phyloP scores from a whole-genome alignment of 2,888 invertebrate species.

The Nomada ruficornis region DNA sequence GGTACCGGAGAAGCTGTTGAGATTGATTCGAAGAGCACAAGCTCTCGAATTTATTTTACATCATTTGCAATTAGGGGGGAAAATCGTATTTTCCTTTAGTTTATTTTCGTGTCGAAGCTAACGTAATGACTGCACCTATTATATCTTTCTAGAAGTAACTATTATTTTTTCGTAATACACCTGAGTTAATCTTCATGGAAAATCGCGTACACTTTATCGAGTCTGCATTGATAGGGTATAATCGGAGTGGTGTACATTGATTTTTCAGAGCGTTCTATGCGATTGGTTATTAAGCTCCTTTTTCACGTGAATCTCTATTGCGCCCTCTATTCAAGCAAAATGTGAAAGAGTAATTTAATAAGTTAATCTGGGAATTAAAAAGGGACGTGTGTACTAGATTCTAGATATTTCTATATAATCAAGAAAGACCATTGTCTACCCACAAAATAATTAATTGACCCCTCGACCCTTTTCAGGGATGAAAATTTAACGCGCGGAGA shows the following conservation, averaged over 20 bases:
- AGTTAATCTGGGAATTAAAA: background rate
- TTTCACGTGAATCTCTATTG: background rate
- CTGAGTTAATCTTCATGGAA: background rate
- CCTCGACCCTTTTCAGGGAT: background rate
- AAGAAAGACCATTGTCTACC: background rate
- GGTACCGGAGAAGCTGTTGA: too few species aligned
- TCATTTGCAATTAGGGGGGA: too few species aligned
- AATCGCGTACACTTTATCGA: background rate
- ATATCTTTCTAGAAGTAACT: background rate
- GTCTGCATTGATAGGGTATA: background rate
- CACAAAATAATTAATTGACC: constrained; percentile 3
- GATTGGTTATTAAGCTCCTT: background rate
- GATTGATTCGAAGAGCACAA: too few species aligned
- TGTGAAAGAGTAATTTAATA: background rate
- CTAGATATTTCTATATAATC: background rate
- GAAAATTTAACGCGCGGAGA: constrained; percentile 18
- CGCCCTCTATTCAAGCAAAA: background rate
- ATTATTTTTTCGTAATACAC: too few species aligned
- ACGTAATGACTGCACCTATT: too few species aligned
- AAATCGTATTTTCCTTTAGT: too few species aligned
- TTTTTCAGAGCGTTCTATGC: background rate
- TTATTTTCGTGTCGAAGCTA: too few species aligned
- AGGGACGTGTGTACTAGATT: too few species aligned
- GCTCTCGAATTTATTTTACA: too few species aligned
- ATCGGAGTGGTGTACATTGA: constrained; percentile 11